Evolutionary conservation across 2,797 vertebrate species (phyloP), one percentile per base, ranked within the genome.

Genomic region (Molothrus ater): DNA sequence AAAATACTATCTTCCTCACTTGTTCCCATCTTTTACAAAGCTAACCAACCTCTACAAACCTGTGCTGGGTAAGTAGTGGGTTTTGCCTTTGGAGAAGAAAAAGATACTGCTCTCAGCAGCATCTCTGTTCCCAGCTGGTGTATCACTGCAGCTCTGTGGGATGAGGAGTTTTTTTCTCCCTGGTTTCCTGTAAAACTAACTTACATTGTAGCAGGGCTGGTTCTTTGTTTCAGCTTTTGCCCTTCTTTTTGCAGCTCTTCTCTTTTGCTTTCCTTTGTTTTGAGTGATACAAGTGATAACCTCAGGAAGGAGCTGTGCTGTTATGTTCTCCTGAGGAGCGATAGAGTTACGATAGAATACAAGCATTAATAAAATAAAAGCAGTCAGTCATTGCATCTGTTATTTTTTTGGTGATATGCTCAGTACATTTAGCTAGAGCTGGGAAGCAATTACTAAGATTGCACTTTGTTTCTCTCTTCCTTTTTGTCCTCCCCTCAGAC

Each of bases 31-130:
- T 63, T 99, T 99, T 97, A 99, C 99, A 88, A 99, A 99, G 96
- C 98, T 99, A 93, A 99, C 99, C 94, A 99, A 99, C 96, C 98
- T 99, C 95, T 99, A 99, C 98, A 99, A 99, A 96, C 99, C 99
- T 96, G 98, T 99, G 95, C 98, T 99, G 93, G 99, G 99, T 99
- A 97, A 98, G 98, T 95, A 66, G 43, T 61, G 21, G 70, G 31
- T 51, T 90, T 86, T 93, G n/a, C 54, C 34, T 74, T 73, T 19
- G 19, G 34, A 19, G 15, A 29, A 51, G 40, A 47, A 69, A 42
- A 65, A 86, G 25, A 31, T 48, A 16, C 34, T 74, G 17, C 73
- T 80, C 53, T 69, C 9, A 21, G 66, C 32, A 75, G 40, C 29
- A 34, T 38, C 40, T 60, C 42, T 54, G 31, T 36, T 53, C 11